A percentile compares a stretch with the other conserved stretches of the same genome.
These are phyloP conservation scores for Oxyruncus cristatus DNA, from an alignment of 2,113 vertebrate genomes.

Conservation along the genomic window DNA sequence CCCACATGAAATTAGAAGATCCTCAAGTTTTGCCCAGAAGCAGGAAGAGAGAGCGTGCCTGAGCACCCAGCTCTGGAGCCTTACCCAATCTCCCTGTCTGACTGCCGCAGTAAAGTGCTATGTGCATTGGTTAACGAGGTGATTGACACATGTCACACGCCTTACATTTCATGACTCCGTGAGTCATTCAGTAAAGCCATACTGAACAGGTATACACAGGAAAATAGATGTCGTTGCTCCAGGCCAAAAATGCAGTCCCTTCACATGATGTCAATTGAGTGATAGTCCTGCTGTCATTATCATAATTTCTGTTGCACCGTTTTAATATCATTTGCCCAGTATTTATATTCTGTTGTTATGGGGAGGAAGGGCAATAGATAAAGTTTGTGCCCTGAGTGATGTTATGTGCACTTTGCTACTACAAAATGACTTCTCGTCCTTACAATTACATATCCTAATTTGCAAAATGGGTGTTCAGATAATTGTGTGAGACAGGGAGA, in stretches of 20 bases:
- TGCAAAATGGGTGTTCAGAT: conserved; percentile 11
- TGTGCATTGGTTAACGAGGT: background rate
- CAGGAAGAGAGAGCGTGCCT: background rate
- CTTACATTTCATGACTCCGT: background rate
- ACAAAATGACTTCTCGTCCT: background rate
- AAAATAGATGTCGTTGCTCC: background rate
- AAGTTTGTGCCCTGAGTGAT: background rate
- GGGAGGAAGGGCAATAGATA: background rate
- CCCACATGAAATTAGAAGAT: background rate
- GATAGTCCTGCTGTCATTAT: background rate
- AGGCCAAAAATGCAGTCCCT: background rate
- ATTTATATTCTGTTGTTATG: background rate
- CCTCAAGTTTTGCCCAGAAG: background rate
- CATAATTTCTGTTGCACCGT: background rate
- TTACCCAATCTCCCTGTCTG: background rate
- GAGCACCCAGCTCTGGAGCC: background rate
- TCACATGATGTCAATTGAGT: background rate
- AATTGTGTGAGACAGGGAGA: background rate
- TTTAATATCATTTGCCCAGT: background rate
- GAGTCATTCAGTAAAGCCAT: background rate
- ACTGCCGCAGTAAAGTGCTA: background rate
- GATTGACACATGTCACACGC: background rate
- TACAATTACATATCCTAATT: background rate
- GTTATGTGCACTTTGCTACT: background rate
- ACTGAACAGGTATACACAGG: background rate